Conservation (phyloP, 1,140 invertebrate genomes). For the Scaptomyza montana region DNA sequence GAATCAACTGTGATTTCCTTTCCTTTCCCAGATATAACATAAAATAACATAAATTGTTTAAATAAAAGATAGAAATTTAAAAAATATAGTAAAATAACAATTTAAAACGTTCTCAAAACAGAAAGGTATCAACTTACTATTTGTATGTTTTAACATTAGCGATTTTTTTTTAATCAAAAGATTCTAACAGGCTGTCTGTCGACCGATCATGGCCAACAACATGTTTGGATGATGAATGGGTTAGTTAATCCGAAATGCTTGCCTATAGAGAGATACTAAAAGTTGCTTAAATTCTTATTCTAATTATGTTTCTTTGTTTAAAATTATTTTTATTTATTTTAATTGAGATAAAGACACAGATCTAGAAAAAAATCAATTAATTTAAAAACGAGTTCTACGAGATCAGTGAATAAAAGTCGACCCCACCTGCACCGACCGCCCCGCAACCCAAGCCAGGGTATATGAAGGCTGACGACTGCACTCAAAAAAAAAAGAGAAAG, state of each 20-base stretch:
- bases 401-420: neutral
- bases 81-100: too few relatives aligned
- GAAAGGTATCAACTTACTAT: too few relatives aligned
- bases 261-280: too few relatives aligned
- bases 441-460: neutral
- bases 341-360: constrained; percentile 18
- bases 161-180: too few relatives aligned
- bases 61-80: too few relatives aligned
- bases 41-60: too few relatives aligned
- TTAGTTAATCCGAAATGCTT: constrained; percentile 22
- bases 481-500: neutral
- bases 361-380: neutral
- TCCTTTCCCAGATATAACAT: too few relatives aligned
- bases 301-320: neutral
- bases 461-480: neutral
- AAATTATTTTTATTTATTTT: constrained; percentile 9
- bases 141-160: too few relatives aligned
- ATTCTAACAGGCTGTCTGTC: constrained; percentile 3
- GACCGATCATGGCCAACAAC: constrained; percentile 67
- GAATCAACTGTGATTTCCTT: too few relatives aligned
- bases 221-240: constrained; percentile 30
- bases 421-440: neutral
- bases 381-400: constrained; percentile 1
- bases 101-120: too few relatives aligned
- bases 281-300: constrained; percentile 4